Conservation (phyloP, 2,888 invertebrate genomes). For the Philopedon plagiatum region DNA sequence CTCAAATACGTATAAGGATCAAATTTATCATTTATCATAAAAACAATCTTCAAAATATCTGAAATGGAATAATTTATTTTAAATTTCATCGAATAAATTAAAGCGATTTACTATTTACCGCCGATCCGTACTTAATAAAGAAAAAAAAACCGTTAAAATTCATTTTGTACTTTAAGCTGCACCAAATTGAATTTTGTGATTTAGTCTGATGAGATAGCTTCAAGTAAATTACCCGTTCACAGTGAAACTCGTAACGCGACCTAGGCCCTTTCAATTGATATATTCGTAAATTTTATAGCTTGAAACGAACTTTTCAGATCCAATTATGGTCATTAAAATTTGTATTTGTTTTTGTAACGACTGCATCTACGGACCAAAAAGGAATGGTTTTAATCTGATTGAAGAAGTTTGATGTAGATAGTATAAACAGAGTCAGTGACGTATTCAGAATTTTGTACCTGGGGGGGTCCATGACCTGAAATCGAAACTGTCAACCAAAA, state of each 20-base stretch:
- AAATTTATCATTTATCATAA: too few relatives aligned
- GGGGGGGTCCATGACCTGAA: too few relatives aligned
- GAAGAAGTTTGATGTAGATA: too few relatives aligned
- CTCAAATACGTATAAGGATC: too few relatives aligned
- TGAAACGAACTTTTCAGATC: background rate
- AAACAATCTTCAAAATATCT: background rate
- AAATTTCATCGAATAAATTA: slow-evolving; percentile 59
- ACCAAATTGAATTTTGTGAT: slow-evolving; percentile 61
- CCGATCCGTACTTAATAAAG: slow-evolving; percentile 61
- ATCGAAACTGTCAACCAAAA: too few relatives aligned
- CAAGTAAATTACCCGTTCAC: slow-evolving; percentile 36
- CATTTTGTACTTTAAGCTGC: slow-evolving; percentile 59
- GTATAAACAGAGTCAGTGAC: too few relatives aligned
- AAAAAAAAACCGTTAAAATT: slow-evolving; percentile 61
- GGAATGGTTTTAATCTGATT: too few relatives aligned
- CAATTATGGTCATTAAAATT: slow-evolving; percentile 10
- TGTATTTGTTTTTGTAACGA: slow-evolving; percentile 5
- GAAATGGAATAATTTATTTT: background rate
- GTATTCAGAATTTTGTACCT: too few relatives aligned
- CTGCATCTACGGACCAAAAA: background rate
- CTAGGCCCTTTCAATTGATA: slow-evolving; percentile 7
- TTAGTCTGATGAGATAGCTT: slow-evolving; percentile 54
- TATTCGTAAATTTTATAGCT: slow-evolving; percentile 9
- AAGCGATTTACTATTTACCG: slow-evolving; percentile 62
- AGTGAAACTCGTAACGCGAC: slow-evolving; percentile 23